Evolutionary conservation across 2,113 vertebrate species (phyloP), one percentile per base, ranked within the genome.

Genomic region (Barbus barbus): DNA sequence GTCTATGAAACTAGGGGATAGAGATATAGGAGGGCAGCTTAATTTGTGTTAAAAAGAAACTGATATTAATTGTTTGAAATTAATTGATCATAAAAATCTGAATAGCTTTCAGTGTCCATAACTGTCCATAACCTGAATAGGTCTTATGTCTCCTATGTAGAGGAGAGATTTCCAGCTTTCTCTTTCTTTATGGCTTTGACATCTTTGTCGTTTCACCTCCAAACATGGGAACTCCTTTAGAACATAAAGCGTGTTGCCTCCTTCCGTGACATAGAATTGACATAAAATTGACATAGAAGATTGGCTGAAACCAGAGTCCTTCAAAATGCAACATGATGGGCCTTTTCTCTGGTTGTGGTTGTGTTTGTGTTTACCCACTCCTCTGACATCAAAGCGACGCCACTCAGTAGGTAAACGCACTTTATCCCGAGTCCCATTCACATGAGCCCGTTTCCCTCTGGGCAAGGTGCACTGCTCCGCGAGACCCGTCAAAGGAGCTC

Each of bases 381-480:
- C 6, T 24, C 33, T 58, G 11, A 77, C 60, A 82, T 83, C 38
- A 72, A 77, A 83, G 78, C 6, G 22, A 81, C 2, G 13, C 11
- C 65, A 13, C 26, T 56, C 53, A 14, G 13, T 38, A 82, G 74
- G 44, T 38, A 83, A 53, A 77, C 5, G 5, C 36, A 78, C 33
- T 44, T 65, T 48, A 46, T 83, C 18, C 82, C 56, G 24, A 36
- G 11, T 51, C 31, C 46, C 28, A 51, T 65, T 63, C 41, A 65
- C 58, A 28, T 11, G 1, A 53, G 38, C 24, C 36, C 20, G 4
- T 84, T 56, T 83, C 16, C 22, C 53, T 11, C 36, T n/a, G 16
- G 61, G 85, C 63, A 11, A 85, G 85, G 88, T 76, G 87, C 82
- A 74, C 81, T 38, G 83, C 48, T 69, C 78, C 85, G 63, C 46